phyloP scores from a whole-genome alignment of 1,140 invertebrate genomes.

The Brachionus rotundiformis region DNA sequence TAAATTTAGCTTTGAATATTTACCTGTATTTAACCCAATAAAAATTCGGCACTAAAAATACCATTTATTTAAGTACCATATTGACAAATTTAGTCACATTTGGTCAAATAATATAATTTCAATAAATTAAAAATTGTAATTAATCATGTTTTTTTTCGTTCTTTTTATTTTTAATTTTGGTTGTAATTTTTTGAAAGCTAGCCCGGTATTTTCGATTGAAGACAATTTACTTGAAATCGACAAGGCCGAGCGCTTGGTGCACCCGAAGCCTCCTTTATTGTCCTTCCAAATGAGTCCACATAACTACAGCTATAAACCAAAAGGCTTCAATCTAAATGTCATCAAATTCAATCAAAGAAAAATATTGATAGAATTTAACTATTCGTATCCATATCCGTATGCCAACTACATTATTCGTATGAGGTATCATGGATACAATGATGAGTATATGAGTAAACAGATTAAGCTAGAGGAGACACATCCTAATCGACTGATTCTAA shows the following conservation, averaged over 20 bases:
- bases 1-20: no score
- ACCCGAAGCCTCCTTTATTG: not conserved
- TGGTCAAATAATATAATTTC: not conserved
- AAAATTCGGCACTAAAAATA: no score
- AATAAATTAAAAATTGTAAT: not conserved
- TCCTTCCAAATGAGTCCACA: not conserved
- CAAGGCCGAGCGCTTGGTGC: not conserved
- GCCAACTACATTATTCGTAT: constrained; percentile 6
- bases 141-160: not conserved
- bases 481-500: not conserved
- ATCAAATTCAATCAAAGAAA: not conserved
- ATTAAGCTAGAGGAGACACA: not conserved
- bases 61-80: no score
- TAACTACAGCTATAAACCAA: constrained; percentile 1
- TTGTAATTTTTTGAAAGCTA: not conserved
- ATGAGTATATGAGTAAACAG: constrained; percentile 15
- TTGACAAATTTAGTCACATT: not conserved
- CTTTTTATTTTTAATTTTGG: not conserved
- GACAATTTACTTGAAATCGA: not conserved
- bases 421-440: not conserved
- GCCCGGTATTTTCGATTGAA: not conserved
- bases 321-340: not conserved
- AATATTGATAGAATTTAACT: not conserved
- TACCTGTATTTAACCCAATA: not conserved
- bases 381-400: not conserved